These are phyloP conservation scores for Oreochromis grahami DNA, from an alignment of 2,797 vertebrate species.

Conservation along the genomic window DNA sequence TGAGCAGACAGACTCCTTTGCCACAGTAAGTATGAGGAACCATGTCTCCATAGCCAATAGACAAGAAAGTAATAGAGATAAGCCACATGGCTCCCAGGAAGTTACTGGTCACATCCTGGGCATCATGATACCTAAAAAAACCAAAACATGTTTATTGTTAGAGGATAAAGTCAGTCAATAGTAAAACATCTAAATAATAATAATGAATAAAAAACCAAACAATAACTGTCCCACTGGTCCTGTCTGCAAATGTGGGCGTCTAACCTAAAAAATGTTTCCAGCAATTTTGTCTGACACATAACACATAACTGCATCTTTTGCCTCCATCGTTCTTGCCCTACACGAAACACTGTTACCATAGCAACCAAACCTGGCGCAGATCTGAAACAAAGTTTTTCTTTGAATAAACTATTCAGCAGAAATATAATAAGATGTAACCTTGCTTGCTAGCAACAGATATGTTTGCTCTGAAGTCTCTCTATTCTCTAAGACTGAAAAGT, in stretches of 20 bases:
- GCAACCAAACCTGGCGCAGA: slow-evolving; percentile 34
- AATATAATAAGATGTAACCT: neutral
- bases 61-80: slow-evolving; percentile 98
- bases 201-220: neutral
- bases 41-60: slow-evolving; percentile 98
- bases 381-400: slow-evolving; percentile 23
- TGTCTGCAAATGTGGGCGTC: slow-evolving; percentile 16
- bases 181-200: neutral
- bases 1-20: slow-evolving; percentile 95
- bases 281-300: slow-evolving; percentile 3
- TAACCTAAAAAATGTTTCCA: slow-evolving; percentile 4
- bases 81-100: slow-evolving; percentile 99
- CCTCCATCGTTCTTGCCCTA: neutral
- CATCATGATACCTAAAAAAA: slow-evolving; percentile 89
- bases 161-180: neutral
- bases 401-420: slow-evolving; percentile 6
- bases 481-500: neutral
- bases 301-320: slow-evolving; percentile 8
- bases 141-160: neutral
- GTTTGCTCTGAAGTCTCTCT: neutral
- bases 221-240: neutral
- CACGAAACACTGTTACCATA: slow-evolving; percentile 43
- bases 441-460: neutral
- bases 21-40: slow-evolving; percentile 98
- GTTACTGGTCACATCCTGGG: slow-evolving; percentile 97